These are phyloP conservation scores for Danaus melanippus DNA, from an alignment of 1,140 invertebrate genomes.

Conservation along the genomic window DNA sequence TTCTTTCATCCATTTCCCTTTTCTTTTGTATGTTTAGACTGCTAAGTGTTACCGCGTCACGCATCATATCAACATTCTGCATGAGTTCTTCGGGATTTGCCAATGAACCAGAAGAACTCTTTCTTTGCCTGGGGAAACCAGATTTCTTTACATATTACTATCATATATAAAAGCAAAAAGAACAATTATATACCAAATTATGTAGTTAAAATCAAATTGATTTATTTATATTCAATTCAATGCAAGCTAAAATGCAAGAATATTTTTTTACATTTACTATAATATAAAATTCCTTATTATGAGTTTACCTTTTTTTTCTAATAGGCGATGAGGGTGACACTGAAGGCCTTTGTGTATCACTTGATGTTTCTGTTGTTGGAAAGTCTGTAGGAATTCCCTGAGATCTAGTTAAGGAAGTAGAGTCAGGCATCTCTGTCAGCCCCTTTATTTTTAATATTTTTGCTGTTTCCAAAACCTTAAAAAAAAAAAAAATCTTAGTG, in stretches of 20 bases:
- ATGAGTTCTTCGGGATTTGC: conserved; percentile 55
- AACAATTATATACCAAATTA: too few species aligned
- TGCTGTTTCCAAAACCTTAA: conserved; percentile 85
- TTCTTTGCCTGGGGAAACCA: conserved; percentile 72
- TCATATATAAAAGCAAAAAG: too few species aligned
- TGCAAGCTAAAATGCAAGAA: too few species aligned
- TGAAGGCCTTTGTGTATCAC: conserved; percentile 63
- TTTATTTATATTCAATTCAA: too few species aligned
- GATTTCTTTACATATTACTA: too few species aligned
- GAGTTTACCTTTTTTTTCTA: conserved; percentile 28
- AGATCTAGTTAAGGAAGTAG: conserved; percentile 78
- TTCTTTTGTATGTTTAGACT: conserved; percentile 50
- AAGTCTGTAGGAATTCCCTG: conserved; percentile 73
- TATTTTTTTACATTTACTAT: too few species aligned
- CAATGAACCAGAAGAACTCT: conserved; percentile 80
- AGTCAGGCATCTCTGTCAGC: conserved; percentile 86
- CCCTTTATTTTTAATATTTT: conserved; percentile 91
- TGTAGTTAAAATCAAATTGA: too few species aligned
- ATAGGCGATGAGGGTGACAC: conserved; percentile 57
- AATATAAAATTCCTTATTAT: too few species aligned
- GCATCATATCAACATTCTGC: conserved; percentile 30
- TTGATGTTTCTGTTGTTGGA: conserved; percentile 64
- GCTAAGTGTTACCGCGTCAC: conserved; percentile 50
- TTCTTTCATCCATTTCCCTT: conserved; percentile 40
- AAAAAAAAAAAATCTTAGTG: conserved; percentile 6